phyloP scores from a whole-genome alignment of 2,113 vertebrate genomes.

The Zosterops lateralis region DNA sequence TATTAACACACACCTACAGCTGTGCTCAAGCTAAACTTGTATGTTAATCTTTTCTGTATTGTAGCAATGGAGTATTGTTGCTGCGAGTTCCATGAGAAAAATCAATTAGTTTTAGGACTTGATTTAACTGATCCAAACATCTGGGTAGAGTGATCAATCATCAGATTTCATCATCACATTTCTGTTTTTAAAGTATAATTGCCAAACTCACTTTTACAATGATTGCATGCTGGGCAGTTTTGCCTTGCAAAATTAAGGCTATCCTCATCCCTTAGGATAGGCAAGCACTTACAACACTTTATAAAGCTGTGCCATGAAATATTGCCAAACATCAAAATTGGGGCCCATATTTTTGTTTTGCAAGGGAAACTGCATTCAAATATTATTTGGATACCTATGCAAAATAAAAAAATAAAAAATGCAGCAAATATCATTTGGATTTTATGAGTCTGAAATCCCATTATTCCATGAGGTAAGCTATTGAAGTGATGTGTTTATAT shows the following conservation, averaged over 20 bases:
- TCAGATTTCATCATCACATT: neutral
- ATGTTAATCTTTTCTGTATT: neutral
- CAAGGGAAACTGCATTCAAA: neutral
- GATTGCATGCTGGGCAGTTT: neutral
- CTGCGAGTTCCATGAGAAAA: neutral
- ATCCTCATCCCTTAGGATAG: neutral
- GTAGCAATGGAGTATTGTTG: neutral
- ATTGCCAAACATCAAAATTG: neutral
- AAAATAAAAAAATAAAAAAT: neutral
- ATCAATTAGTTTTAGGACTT: neutral
- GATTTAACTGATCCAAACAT: neutral
- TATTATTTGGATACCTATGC: neutral
- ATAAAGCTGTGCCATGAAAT: neutral
- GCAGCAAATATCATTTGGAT: neutral
- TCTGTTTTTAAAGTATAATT: neutral
- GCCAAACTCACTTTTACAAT: neutral
- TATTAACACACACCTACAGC: neutral
- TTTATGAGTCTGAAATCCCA: neutral
- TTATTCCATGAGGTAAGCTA: neutral
- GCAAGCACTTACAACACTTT: neutral
- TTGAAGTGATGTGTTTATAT: neutral
- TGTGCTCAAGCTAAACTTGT: neutral
- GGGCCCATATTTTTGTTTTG: neutral
- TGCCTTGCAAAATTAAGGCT: neutral
- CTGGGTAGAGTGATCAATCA: neutral